phyloP scores from a whole-genome alignment of 2,797 vertebrate species.

The Huso huso region DNA sequence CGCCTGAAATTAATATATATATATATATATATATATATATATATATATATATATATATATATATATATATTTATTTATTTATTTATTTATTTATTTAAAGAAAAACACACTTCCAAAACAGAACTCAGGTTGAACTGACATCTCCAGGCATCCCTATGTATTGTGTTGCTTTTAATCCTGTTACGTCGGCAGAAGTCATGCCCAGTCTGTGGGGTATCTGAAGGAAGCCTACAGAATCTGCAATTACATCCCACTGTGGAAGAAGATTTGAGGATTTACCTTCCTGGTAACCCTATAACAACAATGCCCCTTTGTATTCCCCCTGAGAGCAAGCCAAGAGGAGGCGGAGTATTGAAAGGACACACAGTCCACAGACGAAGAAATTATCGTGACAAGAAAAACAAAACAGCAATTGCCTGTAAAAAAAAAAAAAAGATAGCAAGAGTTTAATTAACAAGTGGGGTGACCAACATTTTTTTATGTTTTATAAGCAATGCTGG shows the following conservation, averaged over 20 bases:
- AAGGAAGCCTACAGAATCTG: not conserved
- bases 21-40: too few relatives aligned
- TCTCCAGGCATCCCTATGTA: conserved; percentile 42
- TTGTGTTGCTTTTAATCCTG: conserved; percentile 24
- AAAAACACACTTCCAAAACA: conserved; percentile 59
- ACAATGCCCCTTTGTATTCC: not conserved
- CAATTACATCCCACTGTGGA: not conserved
- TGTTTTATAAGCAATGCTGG: too few relatives aligned
- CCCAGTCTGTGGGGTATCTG: not conserved
- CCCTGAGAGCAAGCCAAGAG: not conserved
- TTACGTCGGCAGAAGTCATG: conserved; percentile 23
- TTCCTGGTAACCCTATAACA: conserved; percentile 10
- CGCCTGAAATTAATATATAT: not conserved
- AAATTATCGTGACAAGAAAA: too few relatives aligned
- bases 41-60: too few relatives aligned
- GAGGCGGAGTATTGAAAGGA: not conserved
- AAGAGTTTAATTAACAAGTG: too few relatives aligned
- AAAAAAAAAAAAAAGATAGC: too few relatives aligned
- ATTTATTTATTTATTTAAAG: not conserved
- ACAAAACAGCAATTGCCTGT: too few relatives aligned
- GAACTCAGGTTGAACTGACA: conserved; percentile 72
- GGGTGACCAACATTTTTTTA: too few relatives aligned
- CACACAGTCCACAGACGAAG: too few relatives aligned
- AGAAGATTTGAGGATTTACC: not conserved
- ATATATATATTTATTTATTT: too few relatives aligned